phyloP scores from a whole-genome alignment of 92 coral and sea anemone genomes.

The Palythoa caribaeorum region DNA sequence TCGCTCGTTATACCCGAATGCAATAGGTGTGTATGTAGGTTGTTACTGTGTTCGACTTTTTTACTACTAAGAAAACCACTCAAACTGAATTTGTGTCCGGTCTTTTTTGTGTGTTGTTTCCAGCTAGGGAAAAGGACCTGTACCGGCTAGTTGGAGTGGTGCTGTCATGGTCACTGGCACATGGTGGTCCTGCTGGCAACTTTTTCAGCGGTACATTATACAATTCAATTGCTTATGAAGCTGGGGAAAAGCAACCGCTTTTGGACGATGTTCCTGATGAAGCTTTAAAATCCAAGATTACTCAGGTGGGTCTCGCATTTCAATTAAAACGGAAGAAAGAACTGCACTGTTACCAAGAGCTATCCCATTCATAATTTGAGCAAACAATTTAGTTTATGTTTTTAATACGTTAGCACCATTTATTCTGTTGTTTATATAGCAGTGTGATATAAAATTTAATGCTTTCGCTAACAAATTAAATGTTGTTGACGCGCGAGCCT shows the following conservation, averaged over 20 bases:
- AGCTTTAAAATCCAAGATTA: constrained; percentile 16
- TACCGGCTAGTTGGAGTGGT: constrained; percentile 56
- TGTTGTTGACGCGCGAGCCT: background rate
- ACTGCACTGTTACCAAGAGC: too few species aligned
- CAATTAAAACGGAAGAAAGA: too few species aligned
- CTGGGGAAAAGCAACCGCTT: background rate
- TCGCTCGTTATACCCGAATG: constrained; percentile 54
- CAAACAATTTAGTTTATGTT: background rate
- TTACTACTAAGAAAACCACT: constrained; percentile 1
- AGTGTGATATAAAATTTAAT: background rate
- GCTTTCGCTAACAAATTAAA: background rate
- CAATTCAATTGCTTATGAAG: constrained; percentile 46
- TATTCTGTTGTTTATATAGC: background rate
- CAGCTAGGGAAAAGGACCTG: constrained; percentile 54
- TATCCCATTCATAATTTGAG: too few species aligned
- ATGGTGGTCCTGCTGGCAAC: constrained; percentile 65
- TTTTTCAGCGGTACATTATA: constrained; percentile 57
- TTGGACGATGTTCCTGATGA: constrained; percentile 44
- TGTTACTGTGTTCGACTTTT: constrained; percentile 8
- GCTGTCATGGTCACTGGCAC: constrained; percentile 55
- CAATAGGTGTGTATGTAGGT: constrained; percentile 45
- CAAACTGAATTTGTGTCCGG: background rate
- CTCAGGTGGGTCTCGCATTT: background rate
- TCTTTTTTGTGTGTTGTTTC: constrained; percentile 5
- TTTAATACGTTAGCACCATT: background rate